Conservation (phyloP, 2,888 invertebrate species). For the Cremastinae sp. region DNA sequence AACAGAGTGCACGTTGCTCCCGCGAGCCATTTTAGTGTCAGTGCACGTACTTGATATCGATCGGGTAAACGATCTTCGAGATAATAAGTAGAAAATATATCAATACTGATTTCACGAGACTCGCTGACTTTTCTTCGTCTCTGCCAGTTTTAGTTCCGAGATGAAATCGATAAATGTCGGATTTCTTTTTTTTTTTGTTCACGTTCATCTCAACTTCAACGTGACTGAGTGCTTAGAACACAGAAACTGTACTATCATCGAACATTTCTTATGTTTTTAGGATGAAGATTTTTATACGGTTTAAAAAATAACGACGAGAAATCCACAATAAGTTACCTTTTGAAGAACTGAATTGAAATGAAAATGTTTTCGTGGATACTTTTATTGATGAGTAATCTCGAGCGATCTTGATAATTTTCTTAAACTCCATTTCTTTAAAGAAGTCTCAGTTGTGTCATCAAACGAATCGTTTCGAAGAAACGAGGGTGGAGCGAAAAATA, state of each 20-base stretch:
- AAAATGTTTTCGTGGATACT: too few relatives aligned
- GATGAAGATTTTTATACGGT: neutral
- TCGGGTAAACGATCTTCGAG: conserved; percentile 25
- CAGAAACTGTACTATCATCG: neutral
- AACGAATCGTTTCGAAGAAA: too few relatives aligned
- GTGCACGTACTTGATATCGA: conserved; percentile 20
- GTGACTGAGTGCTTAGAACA: neutral
- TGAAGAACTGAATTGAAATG: too few relatives aligned
- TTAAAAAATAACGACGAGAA: neutral
- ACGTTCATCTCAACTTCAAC: neutral
- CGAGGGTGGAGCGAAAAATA: too few relatives aligned
- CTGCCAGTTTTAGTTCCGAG: neutral
- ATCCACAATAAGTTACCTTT: neutral
- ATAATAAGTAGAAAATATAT: conserved; percentile 9
- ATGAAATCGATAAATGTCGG: conserved; percentile 1
- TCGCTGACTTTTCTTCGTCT: conserved; percentile 13
- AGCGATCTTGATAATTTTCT: too few relatives aligned
- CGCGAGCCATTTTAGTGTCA: conserved; percentile 21
- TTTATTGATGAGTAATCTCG: too few relatives aligned
- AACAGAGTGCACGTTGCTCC: conserved; percentile 1
- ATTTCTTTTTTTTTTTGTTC: neutral
- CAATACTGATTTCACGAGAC: conserved; percentile 3
- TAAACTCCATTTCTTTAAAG: too few relatives aligned
- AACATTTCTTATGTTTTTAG: neutral
- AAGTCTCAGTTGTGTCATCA: too few relatives aligned